Evolutionary conservation across 2,888 invertebrate genomes (phyloP), one percentile per base, ranked within the genome.

Genomic region (Brachyopa scutellaris): DNA sequence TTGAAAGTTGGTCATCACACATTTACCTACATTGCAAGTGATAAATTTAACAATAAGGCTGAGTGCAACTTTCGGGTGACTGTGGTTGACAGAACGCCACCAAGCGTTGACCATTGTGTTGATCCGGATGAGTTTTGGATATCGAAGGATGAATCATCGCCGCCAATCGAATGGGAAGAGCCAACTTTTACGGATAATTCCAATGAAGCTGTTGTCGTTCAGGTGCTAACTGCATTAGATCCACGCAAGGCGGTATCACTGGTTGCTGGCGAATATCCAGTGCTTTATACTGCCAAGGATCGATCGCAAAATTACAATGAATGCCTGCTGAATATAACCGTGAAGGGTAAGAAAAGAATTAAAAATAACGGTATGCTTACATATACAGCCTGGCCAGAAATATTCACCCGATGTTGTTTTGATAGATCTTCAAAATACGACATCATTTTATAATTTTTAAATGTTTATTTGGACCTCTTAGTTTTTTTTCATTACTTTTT

Each of bases 1-100:
- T 92, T 93, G 49, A 92, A 92, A 77, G 92, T 94, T 84, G 94
- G 94, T 0, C 87, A 87, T 17, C 93, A 93, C 2, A 88, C 88
- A 8, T 91, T 95, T n/a, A 92, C 91, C 0, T 94, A 94, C 87
- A 91, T 92, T 8, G 94, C 94, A 0, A 92, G 93, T 85, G 94
- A 95, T 88, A 87, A 90, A 1, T 92, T 91, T 72, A 91, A 92
- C 40, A 94, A 94, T 87, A 91, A 91, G 82, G 93, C 92, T 0
- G 91, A 91, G 67, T 95, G 95, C 86, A 91, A 91, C 74, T 94
- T 94, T 85, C 91, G 89, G 17, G 90, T 94, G 7, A 91, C 88
- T 51, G 92, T 94, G 13, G 74, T 90, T 77, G 93, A 94, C 87
- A 88, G 88, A 4, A 93, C 93, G 85, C 90, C 92, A 26, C 94